These are phyloP conservation scores for Troilus luridus DNA, from an alignment of 2,888 invertebrate genomes.

Conservation along the genomic window DNA sequence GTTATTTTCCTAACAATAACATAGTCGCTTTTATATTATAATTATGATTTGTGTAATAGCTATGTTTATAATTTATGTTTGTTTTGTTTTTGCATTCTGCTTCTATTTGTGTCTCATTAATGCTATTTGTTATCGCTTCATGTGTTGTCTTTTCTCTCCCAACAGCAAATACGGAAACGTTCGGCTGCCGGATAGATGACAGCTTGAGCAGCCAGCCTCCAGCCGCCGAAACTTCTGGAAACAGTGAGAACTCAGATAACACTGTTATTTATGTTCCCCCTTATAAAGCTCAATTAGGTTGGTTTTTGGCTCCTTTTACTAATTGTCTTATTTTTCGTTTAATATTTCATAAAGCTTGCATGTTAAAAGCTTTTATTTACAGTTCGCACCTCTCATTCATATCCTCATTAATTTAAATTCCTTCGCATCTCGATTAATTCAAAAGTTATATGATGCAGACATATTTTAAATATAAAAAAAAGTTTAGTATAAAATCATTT, in stretches of 20 bases:
- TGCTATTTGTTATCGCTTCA: slow-evolving; percentile 44
- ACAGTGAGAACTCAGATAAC: slow-evolving; percentile 72
- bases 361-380: slow-evolving; percentile 9
- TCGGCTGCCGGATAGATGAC: slow-evolving; percentile 65
- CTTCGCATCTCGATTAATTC: not conserved
- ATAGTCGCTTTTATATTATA: slow-evolving; percentile 1
- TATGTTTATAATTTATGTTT: not conserved
- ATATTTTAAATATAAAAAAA: not conserved
- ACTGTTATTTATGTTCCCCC: slow-evolving; percentile 72
- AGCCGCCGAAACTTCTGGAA: slow-evolving; percentile 70
- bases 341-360: not conserved
- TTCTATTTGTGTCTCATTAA: not conserved
- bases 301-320: slow-evolving; percentile 48
- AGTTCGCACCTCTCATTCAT: not conserved
- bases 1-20: not conserved
- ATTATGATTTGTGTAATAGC: not conserved
- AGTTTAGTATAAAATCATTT: not conserved
- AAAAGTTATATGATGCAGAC: not conserved
- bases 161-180: slow-evolving; percentile 67
- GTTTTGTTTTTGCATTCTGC: not conserved
- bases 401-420: not conserved
- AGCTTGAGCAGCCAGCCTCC: slow-evolving; percentile 67
- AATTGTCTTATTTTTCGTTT: slow-evolving; percentile 46
- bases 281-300: slow-evolving; percentile 65
- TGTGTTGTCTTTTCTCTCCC: slow-evolving; percentile 52